Base-by-base conservation (phyloP, 2,797 vertebrate species). In the Eospalax fontanierii region DNA sequence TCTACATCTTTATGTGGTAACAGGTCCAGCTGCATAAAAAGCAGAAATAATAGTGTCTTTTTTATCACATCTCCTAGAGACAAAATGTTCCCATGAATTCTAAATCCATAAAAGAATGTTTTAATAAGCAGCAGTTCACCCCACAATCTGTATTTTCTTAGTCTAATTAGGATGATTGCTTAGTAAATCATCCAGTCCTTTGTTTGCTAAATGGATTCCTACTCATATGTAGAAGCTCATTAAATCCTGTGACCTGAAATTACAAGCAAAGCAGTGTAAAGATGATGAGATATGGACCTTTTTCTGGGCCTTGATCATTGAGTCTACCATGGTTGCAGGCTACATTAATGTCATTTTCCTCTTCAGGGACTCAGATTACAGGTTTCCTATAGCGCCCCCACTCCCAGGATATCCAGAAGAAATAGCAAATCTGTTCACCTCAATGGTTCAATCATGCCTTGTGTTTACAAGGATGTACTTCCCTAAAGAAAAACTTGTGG, bases 51-150 rank as follows among this genome's bases (percentile, higher is more conserved):
- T 38, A 40, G 14, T 90, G 95, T 66, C 15, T 28, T 68, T 91
- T 85, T 81, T 46, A 95, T 92, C 92, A 93, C 75, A 81, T 76
- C 35, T 84, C 57, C 74, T 92, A 92, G 95, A 89, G 7, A 95
- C 90, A 96, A 93, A 96, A 65, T 93, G 75, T 92, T 95, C 90
- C 35, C 93, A 87, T 96, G 75, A 93, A 91, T 94, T 94, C 26
- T 76, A 87, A 86, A 70, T 63, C 74, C 93, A 81, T 73, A 78
- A 91, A 26, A 96, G 19, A 88, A 90, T 68, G 4, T 83, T 90
- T 94, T 84, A 90, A 92, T 84, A 70, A 95, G 85, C 91, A 94
- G 82, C 57, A 95, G 82, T 97, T 95, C 82, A 96, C 93, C 90
- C 89, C 4, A 46, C 96, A 97, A 89, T 74, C 75, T 92, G 5